Evolutionary conservation across 2,113 vertebrate species (phyloP), one percentile per base, ranked within the genome.

Genomic region (Periophthalmus modestus): DNA sequence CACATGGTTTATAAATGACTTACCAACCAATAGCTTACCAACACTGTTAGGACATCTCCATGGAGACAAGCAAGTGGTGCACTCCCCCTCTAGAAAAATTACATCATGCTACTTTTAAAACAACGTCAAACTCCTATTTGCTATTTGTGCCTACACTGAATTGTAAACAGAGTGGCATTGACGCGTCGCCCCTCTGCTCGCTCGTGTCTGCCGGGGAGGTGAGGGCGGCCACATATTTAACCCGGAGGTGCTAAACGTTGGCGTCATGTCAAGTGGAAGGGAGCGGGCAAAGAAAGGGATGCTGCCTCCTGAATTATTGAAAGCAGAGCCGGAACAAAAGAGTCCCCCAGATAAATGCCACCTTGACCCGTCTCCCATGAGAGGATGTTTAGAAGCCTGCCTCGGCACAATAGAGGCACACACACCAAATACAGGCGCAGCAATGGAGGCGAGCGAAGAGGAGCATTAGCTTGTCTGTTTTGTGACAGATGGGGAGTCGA

Each of bases 221-320:
- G 68, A 68, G 78, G 59, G 52, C 6, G 16, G 72, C 66, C 63
- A 69, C 55, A 66, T 81, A 67, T 82, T 90, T 86, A 86, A 86
- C 82, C 82, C 78, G 0, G 72, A 72, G 75, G 77, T 78, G 79
- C 24, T 28, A 19, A 67, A 77, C 59, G 77, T 47, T 78, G 78
- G 52, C 71, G 66, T 67, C 21, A 43, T 73, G 74, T 88, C 81
- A 76, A 74, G 75, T 4, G 5, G 72, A 81, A 83, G 75, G 62
- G 34, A 82, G 54, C 59, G 15, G 18, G 62, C 50, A 82, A 79
- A 73, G 86, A 80, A 85, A 84, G 39, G 50, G 63, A 68, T 14
- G 52, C 52, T 71, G 80, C 57, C 81, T 78, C 16, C 16, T 93
- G 80, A 91, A 93, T 92, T 89, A 89, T 90, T 92, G 74, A 91